phyloP scores from a whole-genome alignment of 1,140 invertebrate genomes.

The Triops longicaudatus region DNA sequence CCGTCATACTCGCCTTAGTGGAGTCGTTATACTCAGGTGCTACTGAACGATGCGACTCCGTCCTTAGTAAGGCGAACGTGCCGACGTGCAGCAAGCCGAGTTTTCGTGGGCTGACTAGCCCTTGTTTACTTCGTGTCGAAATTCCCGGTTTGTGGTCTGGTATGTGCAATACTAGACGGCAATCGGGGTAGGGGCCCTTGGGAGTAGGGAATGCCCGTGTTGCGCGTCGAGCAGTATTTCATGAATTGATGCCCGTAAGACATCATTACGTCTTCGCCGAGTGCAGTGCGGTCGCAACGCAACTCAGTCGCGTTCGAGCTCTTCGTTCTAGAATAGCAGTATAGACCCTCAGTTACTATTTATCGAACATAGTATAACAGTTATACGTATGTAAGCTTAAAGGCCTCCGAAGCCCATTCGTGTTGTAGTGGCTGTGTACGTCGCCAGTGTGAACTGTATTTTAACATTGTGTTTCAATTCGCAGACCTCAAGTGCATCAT shows the following conservation, averaged over 20 bases:
- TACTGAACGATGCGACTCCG: not conserved
- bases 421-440: not conserved
- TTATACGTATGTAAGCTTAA: not conserved
- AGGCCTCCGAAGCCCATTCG: not conserved
- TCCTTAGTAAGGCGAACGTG: slow-evolving; percentile 1
- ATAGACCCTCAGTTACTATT: not conserved
- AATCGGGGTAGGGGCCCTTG: not conserved
- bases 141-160: slow-evolving; percentile 14
- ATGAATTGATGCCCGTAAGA: not conserved
- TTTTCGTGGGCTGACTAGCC: not conserved
- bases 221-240: not conserved
- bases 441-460: not conserved
- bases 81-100: not conserved
- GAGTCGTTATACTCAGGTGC: not conserved
- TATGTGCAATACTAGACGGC: slow-evolving; percentile 10
- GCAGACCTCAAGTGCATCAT: not conserved
- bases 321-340: not conserved
- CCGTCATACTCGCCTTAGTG: not conserved
- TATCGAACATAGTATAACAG: not conserved
- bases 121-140: slow-evolving; percentile 12
- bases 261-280: not conserved
- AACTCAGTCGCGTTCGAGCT: not conserved
- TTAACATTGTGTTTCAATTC: not conserved
- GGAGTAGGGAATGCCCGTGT: not conserved
- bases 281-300: not conserved